Base-by-base conservation (phyloP, 2,888 invertebrate species). In the Seladonia tumulorum region DNA sequence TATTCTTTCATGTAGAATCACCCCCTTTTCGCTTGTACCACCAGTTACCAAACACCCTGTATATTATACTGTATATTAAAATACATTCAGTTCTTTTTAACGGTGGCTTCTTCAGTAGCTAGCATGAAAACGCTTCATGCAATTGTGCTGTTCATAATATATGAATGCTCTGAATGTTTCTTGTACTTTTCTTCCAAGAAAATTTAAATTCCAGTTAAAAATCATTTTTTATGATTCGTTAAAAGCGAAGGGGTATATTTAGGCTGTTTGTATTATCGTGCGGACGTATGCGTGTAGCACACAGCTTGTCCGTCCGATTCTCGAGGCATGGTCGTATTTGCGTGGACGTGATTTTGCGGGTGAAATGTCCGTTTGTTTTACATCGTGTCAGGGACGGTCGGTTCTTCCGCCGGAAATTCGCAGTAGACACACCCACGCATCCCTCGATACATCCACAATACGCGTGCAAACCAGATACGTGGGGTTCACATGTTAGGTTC, bases 341-440 rank as follows among this genome's bases (percentile, higher is more conserved):
- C 77, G 1, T 14, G 29, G 53, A 66, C 66, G n/a, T 76, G 70
- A 75, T 79, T 75, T 63, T 71, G 68, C 57, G 73, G 72, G 12
- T 29, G 49, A 57, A 74, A 70, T 47, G 60, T 49, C 7, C 49
- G 70, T 49, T 80, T 75, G 80, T 77, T 74, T 76, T 77, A 70
- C 82, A 53, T 57, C 49, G 47, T 57, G 39, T 63, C n/a, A 22
- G 29, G 49, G 25, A 49, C 49, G 22, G 29, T 49, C 22, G 35
- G 49, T 35, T 29, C 49, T 49, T 29, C 70, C n/a, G 14, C 29
- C 74, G 63, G 72, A 70, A 80, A 57, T 63, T 76, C 35, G 53
- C 68, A 68, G 72, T 76, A 66, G 81, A 81, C 76, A 60, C 29
- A 22, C 4, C 22, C 1, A 35, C 53, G 72, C 49, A 75, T 1